Conservation (phyloP, 2,888 invertebrate genomes). For the Lutraria lutraria region DNA sequence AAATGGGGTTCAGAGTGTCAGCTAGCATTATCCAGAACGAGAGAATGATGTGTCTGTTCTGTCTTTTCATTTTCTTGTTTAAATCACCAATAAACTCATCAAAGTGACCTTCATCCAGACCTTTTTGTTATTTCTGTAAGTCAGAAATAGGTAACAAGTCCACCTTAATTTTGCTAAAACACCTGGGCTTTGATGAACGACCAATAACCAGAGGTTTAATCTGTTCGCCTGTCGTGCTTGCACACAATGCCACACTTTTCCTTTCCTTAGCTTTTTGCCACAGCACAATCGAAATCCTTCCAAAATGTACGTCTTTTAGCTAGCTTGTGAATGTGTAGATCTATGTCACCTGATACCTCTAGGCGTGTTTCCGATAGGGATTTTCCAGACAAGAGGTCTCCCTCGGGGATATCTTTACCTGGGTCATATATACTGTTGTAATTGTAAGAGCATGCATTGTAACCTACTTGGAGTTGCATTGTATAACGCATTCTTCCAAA, state of each 20-base stretch:
- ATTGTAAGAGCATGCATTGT: too few relatives aligned
- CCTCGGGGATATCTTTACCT: too few relatives aligned
- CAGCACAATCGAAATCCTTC: too few relatives aligned
- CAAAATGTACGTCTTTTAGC: background rate
- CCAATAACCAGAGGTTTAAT: too few relatives aligned
- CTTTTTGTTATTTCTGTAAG: background rate
- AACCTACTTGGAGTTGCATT: too few relatives aligned
- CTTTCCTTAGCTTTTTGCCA: background rate
- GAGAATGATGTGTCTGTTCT: constrained; percentile 28
- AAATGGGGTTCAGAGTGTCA: constrained; percentile 18
- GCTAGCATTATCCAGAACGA: constrained; percentile 29
- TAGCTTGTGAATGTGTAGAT: too few relatives aligned
- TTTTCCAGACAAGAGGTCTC: too few relatives aligned
- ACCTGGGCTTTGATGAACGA: background rate
- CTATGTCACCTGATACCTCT: too few relatives aligned
- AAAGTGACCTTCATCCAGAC: background rate
- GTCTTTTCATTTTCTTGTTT: too few relatives aligned
- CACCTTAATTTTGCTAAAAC: background rate
- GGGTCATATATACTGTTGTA: too few relatives aligned
- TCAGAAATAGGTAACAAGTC: background rate
- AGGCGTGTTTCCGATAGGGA: too few relatives aligned
- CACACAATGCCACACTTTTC: background rate
- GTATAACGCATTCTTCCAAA: too few relatives aligned
- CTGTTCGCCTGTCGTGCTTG: background rate
- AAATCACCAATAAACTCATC: background rate